Evolutionary conservation across 2,888 invertebrate species (phyloP), one percentile per base, ranked within the genome.

Genomic region (Melikaiella ostensackeni): DNA sequence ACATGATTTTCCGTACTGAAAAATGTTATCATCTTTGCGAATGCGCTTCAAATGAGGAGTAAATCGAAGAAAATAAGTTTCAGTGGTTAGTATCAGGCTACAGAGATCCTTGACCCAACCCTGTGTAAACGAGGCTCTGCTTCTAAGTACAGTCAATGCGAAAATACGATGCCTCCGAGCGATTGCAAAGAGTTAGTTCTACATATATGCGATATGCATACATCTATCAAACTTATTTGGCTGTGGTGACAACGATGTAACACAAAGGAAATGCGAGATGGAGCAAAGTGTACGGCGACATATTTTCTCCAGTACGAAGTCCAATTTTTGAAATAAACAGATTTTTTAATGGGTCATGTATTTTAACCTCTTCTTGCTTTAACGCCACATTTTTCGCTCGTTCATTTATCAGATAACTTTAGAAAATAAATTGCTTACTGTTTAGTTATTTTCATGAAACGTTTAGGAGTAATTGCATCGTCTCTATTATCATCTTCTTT

Each of bases 21-120:
- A 70, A 30, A 5, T 30, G 46, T 66, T 50, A 42, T 66, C 46
- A 33, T 74, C 61, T 66, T 76, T 46, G n/a, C 27, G 59, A 74
- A 46, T 64, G n/a, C 75, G 30, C 55, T 59, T 62, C 30, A 35
- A 76, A 33, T 63, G 42, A 46, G 30, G 33, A n/a, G 24, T 27
- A 74, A 75, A 75, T 75, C 42, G 78, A 76, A 64, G 66, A 70
- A 75, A 80, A 80, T 75, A 59, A 50, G 35, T 27, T 70, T 70
- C 46, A 70, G 33, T 55, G 33, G 70, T 75, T 77, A 73, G 63
- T 55, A 57, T 55, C 42, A 62, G 73, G 59, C 77, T 76, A 75
- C 64, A 59, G 59, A 59, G 76, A 80, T 74, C 78, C 78, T 76
- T 76, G 74, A 78, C 76, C 78, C 76, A 75, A 62, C 55, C 55